A percentile compares a stretch with the other conserved stretches of the same genome.
Evolutionary conservation across 2,113 vertebrate species (phyloP).

Genomic region (Platanista minor): DNA sequence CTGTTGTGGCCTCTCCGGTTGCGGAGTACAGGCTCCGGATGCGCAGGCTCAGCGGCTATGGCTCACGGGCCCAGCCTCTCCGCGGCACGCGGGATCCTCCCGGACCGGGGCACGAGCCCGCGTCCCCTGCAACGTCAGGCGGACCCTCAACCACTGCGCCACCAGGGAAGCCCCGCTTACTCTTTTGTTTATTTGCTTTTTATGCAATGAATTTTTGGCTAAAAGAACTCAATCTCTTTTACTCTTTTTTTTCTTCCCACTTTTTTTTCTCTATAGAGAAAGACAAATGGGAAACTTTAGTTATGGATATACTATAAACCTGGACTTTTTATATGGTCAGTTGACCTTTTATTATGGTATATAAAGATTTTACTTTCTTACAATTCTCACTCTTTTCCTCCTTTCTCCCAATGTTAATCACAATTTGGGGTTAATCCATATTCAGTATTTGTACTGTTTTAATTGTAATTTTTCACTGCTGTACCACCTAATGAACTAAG

Average conservation of each 20-base stretch:
- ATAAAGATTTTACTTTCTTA: background rate
- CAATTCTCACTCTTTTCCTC: background rate
- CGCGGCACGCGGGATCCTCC: too few relatives aligned
- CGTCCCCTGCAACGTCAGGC: too few relatives aligned
- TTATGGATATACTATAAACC: background rate
- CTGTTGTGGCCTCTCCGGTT: too few relatives aligned
- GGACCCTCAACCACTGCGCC: too few relatives aligned
- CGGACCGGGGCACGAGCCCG: too few relatives aligned
- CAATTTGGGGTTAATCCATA: background rate
- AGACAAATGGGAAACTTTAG: background rate
- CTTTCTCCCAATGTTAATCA: background rate
- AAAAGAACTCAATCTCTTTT: background rate
- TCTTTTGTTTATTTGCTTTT: background rate
- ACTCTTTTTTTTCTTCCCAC: background rate
- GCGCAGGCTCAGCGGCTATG: too few relatives aligned
- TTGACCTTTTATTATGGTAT: background rate
- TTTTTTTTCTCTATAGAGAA: constrained; percentile 14
- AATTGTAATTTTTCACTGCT: background rate
- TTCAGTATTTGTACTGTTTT: background rate
- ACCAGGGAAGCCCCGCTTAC: too few relatives aligned
- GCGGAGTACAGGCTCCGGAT: too few relatives aligned
- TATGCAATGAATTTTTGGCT: background rate
- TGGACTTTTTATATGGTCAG: background rate
- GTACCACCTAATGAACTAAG: background rate
- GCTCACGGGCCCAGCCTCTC: too few relatives aligned